Evolutionary conservation across 2,797 vertebrate genomes (phyloP).

Genomic region (Dallia pectoralis): DNA sequence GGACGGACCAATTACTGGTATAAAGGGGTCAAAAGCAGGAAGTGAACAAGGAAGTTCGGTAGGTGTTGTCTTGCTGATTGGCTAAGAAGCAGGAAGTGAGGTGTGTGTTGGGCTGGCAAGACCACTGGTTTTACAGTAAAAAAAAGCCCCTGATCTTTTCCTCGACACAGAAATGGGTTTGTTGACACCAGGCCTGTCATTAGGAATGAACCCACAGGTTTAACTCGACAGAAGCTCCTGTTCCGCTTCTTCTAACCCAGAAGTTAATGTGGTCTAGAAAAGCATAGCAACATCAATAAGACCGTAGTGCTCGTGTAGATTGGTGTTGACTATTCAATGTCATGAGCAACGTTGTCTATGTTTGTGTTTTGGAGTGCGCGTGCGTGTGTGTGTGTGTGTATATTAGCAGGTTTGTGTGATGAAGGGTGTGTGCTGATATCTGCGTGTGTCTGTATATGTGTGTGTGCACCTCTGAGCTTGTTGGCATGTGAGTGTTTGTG

Average conservation of each 20-base stretch:
- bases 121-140: conserved; percentile 23
- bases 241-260: conserved; percentile 59
- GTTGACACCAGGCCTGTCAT: conserved; percentile 55
- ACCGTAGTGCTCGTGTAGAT: no score
- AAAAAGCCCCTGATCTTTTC: conserved; percentile 44
- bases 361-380: no score
- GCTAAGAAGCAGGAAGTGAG: conserved; percentile 46
- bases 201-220: conserved; percentile 47
- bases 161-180: conserved; percentile 62
- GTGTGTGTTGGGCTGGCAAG: conserved; percentile 24
- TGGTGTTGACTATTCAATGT: no score
- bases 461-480: no score
- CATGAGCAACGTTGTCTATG: no score
- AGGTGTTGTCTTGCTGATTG: conserved; percentile 12
- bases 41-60: conserved; percentile 39
- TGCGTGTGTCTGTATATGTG: no score
- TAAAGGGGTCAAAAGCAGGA: conserved; percentile 30
- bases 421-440: no score
- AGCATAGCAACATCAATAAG: neutral
- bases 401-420: no score
- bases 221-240: conserved; percentile 33
- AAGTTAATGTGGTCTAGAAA: neutral
- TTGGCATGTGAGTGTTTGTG: no score
- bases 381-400: no score
- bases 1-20: conserved; percentile 6